Evolutionary conservation across 2,113 vertebrate species (phyloP).

Genomic region (Megaleporinus macrocephalus): DNA sequence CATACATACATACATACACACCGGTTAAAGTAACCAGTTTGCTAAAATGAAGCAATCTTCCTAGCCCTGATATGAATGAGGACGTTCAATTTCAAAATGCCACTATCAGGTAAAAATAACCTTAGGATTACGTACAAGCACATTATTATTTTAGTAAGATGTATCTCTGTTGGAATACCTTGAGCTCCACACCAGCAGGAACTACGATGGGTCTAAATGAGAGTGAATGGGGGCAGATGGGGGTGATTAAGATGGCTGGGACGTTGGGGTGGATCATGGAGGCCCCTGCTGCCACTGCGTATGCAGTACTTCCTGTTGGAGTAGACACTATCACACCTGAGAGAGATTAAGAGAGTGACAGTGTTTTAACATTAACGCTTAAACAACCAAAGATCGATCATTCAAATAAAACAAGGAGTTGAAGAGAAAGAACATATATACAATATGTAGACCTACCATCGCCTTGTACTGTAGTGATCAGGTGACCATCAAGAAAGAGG

Average conservation of each 20-base stretch:
- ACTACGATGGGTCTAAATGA: constrained; percentile 85
- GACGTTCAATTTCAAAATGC: no score
- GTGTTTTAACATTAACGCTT: background rate
- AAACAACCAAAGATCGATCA: background rate
- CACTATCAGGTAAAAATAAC: no score
- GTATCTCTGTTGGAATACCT: constrained; percentile 62
- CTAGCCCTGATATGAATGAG: no score
- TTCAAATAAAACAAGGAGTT: background rate
- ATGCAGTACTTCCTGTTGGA: constrained; percentile 81
- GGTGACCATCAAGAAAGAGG: constrained; percentile 79
- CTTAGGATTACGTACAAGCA: no score
- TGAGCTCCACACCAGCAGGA: constrained; percentile 82
- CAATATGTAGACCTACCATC: constrained; percentile 70
- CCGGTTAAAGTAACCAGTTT: no score
- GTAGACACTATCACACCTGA: constrained; percentile 82
- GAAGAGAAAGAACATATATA: background rate
- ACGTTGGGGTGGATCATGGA: constrained; percentile 86
- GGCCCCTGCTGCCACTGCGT: constrained; percentile 77
- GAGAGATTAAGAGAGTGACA: background rate
- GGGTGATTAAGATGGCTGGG: constrained; percentile 84
- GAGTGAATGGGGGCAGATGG: constrained; percentile 84
- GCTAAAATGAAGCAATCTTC: no score
- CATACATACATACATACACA: no score
- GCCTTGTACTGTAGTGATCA: constrained; percentile 83
- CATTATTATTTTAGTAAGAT: no score